Evolutionary conservation across 2,113 vertebrate species (phyloP), one percentile per base, ranked within the genome.

Genomic region (Coracopsis vasa): DNA sequence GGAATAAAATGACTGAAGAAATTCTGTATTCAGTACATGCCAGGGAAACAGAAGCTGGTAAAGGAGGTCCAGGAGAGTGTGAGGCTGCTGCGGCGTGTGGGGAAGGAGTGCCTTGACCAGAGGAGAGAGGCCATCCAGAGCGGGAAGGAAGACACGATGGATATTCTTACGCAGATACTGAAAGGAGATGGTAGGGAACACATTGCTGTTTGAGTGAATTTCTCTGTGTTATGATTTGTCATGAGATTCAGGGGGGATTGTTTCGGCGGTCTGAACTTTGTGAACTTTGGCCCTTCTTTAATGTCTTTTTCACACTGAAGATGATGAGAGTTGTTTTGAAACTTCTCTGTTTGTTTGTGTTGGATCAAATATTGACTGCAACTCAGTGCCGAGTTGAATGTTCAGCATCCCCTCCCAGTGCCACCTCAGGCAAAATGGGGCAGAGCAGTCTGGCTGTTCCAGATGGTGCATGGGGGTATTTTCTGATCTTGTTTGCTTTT

Each of bases 101-200:
- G 98, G 51, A 98, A 98, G 75, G 92, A 98, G 80, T 99, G 99
- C 97, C 97, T 99, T 50, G 80, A 98, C 16, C 66, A 94, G 13
- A 98, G 99, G 85, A 98, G 97, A 44, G 96, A 97, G 44, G 98
- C 98, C 62, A 96, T 99, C 25, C 83, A 89, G 92, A 97, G 97
- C 0, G 98, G 98, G 3, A 99, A 99, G 16, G 98, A 98, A 2
- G 96, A 97, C 6, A 98, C 99, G 0, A 72, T 97, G 5, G 99
- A 99, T 96, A 99, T 99, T 88, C 98, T 99, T 35, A 99, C 98
- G 0, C 98, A 99, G 91, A 99, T 99, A 58, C 98, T 99, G 93
- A 99, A 99, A 94, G 91, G 97, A 81, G 97, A 95, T 33, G 97
- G 96, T 97, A 96, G 91, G 83, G 31, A 12, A 62, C 20, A 27